Base-by-base conservation (phyloP, 1,140 invertebrate species). In the Calephelis virginiensis region DNA sequence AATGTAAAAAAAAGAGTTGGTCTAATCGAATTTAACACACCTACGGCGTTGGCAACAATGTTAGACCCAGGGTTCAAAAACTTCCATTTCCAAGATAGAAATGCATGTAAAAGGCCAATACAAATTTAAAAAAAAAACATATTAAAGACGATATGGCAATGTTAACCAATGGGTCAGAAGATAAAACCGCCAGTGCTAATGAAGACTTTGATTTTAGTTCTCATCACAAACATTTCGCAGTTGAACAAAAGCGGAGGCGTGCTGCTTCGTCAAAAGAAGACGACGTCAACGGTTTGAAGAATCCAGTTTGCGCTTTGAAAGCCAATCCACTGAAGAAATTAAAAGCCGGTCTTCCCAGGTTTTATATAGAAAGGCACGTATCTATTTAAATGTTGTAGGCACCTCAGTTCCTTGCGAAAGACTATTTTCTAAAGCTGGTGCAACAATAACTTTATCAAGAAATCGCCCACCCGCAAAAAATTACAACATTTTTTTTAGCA, bases 281-380 rank as follows among this genome's bases (percentile, higher is more conserved):
- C 49, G 62, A 69, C 61, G 1, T 69, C 67, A 43, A 69, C 64
- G 38, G 50, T 64, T 69, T 69, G 56, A 63, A 62, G 48, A 69
- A 69, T 69, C 46, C 45, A 49, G 56, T 64, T 12, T 64, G 63
- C 63, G 47, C 63, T 48, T 61, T 64, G 14, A 69, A 69, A 61
- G 50, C 46, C 47, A 69, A 61, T 37, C 53, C 67, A 64, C 49
- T 60, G 60, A 63, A 50, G 6, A 13, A 50, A 50, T 14, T 50
- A 17, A 53, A 53, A 17, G 14, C 14, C 13, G 3, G 14, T 53
- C 14, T 50, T 50, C 8, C 49, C 49, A 9, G 14, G 14, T 14
- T 7, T 50, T 50, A 50, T 17, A 17, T 1, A 50, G 17, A 50
- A 13, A 50, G 6, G 49, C 13, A 17, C 49, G 8, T 3, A 9